Conservation (phyloP, 2,797 vertebrate genomes). For the Smutsia temminckii region DNA sequence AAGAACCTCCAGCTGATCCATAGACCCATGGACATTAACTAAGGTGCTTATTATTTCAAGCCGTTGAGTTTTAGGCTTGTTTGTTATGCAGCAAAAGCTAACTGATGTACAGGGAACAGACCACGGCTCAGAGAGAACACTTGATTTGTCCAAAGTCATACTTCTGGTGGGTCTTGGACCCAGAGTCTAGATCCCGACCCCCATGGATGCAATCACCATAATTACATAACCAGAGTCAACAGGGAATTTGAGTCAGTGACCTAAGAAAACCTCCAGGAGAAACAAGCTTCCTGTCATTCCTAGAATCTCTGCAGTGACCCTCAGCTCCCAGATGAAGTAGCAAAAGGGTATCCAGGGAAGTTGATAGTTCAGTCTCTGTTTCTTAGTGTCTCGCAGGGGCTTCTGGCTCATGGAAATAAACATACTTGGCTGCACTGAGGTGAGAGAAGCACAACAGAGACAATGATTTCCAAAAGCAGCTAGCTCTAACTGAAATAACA, state of each 20-base stretch:
- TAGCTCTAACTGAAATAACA: neutral
- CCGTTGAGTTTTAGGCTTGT: neutral
- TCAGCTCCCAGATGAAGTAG: neutral
- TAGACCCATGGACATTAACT: neutral
- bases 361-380: neutral
- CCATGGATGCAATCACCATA: neutral
- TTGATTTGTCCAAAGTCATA: neutral
- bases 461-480: neutral
- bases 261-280: neutral
- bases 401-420: neutral
- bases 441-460: neutral
- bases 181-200: neutral
- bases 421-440: neutral
- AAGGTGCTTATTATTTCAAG: neutral
- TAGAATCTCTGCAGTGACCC: neutral
- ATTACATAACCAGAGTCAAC: neutral
- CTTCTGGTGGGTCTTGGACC: neutral
- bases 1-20: neutral
- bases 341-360: neutral
- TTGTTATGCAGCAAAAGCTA: neutral
- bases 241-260: neutral
- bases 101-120: neutral
- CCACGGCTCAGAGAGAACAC: neutral
- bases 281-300: neutral
- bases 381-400: neutral